These are phyloP conservation scores for Nymphalis urticae DNA, from an alignment of 2,888 invertebrate genomes.

Conservation along the genomic window DNA sequence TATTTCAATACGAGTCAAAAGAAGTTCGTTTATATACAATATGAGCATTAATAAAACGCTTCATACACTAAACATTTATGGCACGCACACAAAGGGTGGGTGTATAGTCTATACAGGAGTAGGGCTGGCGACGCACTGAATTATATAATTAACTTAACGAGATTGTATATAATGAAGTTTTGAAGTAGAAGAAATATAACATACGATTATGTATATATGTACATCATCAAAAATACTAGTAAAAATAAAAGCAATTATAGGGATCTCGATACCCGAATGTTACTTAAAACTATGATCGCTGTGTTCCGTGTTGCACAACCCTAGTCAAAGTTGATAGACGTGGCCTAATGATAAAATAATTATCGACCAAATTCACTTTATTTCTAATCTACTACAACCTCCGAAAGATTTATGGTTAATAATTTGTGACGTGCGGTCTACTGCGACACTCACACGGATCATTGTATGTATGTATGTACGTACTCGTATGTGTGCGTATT, in stretches of 20 bases:
- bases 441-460: background rate
- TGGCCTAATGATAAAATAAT: constrained; percentile 6
- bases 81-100: background rate
- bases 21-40: background rate
- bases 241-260: too few species aligned
- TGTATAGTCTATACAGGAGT: background rate
- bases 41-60: background rate
- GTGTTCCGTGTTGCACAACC: background rate
- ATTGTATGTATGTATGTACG: too few species aligned
- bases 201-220: background rate
- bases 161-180: background rate
- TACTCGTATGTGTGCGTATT: too few species aligned
- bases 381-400: background rate
- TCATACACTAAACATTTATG: background rate
- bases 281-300: too few species aligned
- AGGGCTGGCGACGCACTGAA: background rate
- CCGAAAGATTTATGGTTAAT: background rate
- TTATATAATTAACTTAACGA: background rate
- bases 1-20: too few species aligned
- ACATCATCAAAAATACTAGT: too few species aligned
- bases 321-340: background rate
- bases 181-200: background rate
- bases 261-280: too few species aligned
- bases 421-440: background rate
- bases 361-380: background rate